These are phyloP conservation scores for Anser cygnoides DNA, from an alignment of 2,113 vertebrate genomes.

Conservation along the genomic window DNA sequence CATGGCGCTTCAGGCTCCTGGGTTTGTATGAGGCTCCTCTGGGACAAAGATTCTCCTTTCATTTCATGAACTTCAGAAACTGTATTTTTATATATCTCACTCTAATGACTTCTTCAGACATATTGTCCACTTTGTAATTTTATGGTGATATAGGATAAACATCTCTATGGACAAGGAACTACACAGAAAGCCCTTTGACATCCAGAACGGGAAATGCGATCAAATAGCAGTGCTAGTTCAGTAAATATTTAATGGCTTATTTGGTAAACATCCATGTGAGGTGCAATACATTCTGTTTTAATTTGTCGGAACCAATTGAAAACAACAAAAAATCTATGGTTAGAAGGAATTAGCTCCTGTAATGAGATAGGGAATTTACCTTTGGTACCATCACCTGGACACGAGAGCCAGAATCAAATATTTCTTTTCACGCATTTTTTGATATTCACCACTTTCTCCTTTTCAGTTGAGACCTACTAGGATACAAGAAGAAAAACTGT, in stretches of 20 bases:
- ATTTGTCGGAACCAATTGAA: not conserved
- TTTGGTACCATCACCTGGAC: not conserved
- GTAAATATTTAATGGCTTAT: not conserved
- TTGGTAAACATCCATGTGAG: not conserved
- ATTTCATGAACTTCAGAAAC: not conserved
- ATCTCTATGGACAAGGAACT: not conserved
- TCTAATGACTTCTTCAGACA: not conserved
- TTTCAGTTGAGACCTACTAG: not conserved
- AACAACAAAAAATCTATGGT: rapidly evolving
- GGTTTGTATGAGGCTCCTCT: not conserved
- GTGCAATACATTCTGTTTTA: not conserved
- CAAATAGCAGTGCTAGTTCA: not conserved
- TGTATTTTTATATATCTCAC: not conserved
- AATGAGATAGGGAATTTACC: not conserved
- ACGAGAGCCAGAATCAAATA: rapidly evolving
- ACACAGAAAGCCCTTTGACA: not conserved
- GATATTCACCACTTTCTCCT: not conserved
- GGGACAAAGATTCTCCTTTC: not conserved
- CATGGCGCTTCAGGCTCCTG: not conserved
- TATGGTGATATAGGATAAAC: not conserved
- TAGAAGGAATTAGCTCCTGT: not conserved
- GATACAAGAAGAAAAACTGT: not conserved
- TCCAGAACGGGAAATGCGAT: not conserved
- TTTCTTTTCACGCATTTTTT: not conserved
- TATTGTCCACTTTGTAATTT: not conserved